A percentile compares a stretch with the other conserved stretches of the same genome.
Conservation (phyloP, 2,113 vertebrate species). For the Heptranchias perlo region DNA sequence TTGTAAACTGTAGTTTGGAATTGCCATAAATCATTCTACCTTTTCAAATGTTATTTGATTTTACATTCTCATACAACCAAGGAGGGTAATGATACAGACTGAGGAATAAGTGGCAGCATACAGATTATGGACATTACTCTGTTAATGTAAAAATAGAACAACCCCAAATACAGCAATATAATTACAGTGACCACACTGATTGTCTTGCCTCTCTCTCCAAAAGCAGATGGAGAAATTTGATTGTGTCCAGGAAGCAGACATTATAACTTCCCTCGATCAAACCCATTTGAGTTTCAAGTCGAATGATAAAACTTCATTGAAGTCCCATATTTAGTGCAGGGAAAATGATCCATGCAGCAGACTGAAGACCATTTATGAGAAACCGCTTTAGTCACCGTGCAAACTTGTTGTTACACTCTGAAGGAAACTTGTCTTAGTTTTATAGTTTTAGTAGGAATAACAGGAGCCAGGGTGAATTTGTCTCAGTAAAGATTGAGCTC, state of each 20-base stretch:
- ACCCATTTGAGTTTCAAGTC: neutral
- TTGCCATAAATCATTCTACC: constrained; percentile 17
- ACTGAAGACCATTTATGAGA: neutral
- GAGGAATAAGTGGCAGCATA: neutral
- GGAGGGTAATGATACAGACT: neutral
- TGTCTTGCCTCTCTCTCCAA: neutral
- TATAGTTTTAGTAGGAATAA: neutral
- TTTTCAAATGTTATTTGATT: constrained; percentile 11
- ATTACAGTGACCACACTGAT: neutral
- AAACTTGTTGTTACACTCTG: neutral
- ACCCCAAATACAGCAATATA: neutral
- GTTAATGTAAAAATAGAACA: neutral
- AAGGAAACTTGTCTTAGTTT: neutral
- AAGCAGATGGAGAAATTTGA: neutral
- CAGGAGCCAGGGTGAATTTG: neutral
- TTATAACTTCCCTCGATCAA: neutral
- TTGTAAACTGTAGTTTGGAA: constrained; percentile 9
- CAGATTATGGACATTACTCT: neutral
- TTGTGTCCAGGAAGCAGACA: neutral
- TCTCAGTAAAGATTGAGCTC: neutral
- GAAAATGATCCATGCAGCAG: neutral
- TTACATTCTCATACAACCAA: neutral
- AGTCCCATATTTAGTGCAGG: neutral
- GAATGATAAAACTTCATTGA: neutral
- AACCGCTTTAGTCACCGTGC: neutral